phyloP scores from a whole-genome alignment of 2,113 vertebrate genomes.

The Noctilio leporinus region DNA sequence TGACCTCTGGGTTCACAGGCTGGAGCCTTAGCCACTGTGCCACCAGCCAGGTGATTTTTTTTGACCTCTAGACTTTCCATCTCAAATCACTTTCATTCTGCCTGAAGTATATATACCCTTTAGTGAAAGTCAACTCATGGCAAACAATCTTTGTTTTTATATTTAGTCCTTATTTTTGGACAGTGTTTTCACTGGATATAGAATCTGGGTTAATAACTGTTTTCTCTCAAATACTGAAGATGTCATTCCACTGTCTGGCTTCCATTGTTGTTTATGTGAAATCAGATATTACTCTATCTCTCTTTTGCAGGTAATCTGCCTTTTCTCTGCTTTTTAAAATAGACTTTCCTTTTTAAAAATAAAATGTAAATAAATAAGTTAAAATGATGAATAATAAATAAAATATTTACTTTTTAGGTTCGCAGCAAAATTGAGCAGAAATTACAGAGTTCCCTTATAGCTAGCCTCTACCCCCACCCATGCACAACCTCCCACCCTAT shows the following conservation, averaged over 20 bases:
- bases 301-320: not conserved
- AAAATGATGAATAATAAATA: not conserved
- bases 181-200: not conserved
- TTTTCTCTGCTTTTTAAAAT: not conserved
- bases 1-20: too few species aligned
- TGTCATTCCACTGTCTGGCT: not conserved
- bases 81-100: not conserved
- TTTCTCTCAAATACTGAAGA: not conserved
- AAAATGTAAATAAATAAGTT: not conserved
- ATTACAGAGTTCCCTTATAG: not conserved
- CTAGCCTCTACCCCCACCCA: not conserved
- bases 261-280: not conserved
- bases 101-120: not conserved
- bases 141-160: constrained; percentile 1
- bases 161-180: not conserved
- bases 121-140: not conserved
- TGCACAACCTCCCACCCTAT: not conserved
- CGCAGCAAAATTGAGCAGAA: not conserved
- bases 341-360: not conserved
- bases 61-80: not conserved
- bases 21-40: too few species aligned
- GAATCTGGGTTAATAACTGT: not conserved
- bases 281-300: not conserved
- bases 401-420: not conserved
- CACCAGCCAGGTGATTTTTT: too few species aligned